Evolutionary conservation across 2,888 invertebrate species (phyloP).

Genomic region (Byasa hedistus): DNA sequence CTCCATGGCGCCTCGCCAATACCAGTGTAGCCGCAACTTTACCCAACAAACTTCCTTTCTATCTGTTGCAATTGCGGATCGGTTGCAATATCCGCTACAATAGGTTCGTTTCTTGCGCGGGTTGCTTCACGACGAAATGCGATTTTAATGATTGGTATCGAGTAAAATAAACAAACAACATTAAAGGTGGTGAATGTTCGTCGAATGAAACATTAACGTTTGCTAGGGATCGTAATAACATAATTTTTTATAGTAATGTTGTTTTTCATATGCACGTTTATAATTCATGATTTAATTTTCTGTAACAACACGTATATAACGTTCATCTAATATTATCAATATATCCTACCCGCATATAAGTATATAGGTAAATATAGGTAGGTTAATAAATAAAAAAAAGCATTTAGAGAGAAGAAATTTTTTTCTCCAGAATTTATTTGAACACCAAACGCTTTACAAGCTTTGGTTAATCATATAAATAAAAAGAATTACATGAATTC

Average conservation of each 20-base stretch:
- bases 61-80: conserved; percentile 31
- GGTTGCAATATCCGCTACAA: conserved; percentile 29
- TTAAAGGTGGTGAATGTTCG: conserved; percentile 21
- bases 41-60: conserved; percentile 26
- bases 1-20: neutral
- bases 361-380: too few relatives aligned
- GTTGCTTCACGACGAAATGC: conserved; percentile 42
- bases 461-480: too few relatives aligned
- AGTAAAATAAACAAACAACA: conserved; percentile 38
- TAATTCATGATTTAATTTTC: too few relatives aligned
- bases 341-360: neutral
- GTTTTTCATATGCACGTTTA: neutral
- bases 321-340: neutral
- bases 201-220: conserved; percentile 28
- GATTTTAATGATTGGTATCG: conserved; percentile 47
- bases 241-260: conserved; percentile 1
- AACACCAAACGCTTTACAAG: too few relatives aligned
- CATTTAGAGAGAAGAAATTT: too few relatives aligned
- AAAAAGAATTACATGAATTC: too few relatives aligned
- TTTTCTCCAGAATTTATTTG: too few relatives aligned
- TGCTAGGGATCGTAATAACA: conserved; percentile 1
- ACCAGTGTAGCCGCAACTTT: conserved; percentile 9
- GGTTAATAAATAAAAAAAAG: too few relatives aligned
- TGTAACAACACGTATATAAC: too few relatives aligned
- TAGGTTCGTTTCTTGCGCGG: conserved; percentile 27